phyloP scores from a whole-genome alignment of 2,113 vertebrate species.

The Suricata suricatta region DNA sequence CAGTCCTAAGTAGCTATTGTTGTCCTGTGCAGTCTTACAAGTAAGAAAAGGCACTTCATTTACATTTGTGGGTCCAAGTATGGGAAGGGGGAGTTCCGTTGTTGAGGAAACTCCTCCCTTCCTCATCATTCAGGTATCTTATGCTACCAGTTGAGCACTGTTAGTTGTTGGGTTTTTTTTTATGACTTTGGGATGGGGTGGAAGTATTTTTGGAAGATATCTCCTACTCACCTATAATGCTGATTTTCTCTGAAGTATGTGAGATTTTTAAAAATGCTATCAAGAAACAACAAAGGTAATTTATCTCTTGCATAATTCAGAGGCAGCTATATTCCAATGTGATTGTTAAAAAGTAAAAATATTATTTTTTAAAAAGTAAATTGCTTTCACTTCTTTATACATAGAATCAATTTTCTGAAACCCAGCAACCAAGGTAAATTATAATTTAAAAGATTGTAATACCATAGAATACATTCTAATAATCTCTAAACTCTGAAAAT shows the following conservation, averaged over 20 bases:
- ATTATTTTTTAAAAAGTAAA: background rate
- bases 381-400: background rate
- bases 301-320: background rate
- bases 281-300: background rate
- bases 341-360: background rate
- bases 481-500: background rate
- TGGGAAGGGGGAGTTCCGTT: background rate
- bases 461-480: background rate
- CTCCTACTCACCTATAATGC: background rate
- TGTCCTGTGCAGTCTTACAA: background rate
- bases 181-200: background rate
- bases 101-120: background rate
- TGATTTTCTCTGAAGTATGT: constrained; percentile 4
- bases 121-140: background rate
- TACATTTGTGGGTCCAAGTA: background rate
- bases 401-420: background rate
- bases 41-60: background rate
- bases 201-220: background rate
- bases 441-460: background rate
- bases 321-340: background rate
- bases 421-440: background rate
- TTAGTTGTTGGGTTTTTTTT: background rate
- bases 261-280: background rate
- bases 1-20: background rate
- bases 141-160: background rate